Percentiles rank a stretch among this genome's conserved stretches.
Conservation (phyloP, 2,888 invertebrate species). For the Cantharis flavilabris region DNA sequence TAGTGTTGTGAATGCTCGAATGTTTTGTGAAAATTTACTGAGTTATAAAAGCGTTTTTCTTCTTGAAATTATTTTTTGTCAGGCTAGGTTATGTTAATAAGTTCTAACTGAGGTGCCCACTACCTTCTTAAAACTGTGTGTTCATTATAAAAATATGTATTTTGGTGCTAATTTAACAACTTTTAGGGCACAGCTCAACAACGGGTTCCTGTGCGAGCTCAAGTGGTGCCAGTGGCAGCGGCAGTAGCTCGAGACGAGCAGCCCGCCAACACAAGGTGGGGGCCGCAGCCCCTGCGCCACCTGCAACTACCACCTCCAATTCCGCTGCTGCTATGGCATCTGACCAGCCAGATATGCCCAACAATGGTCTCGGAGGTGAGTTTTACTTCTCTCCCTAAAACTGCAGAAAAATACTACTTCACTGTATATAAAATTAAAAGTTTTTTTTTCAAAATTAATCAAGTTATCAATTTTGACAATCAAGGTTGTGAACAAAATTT, state of each 20-base stretch:
- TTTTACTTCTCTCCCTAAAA: neutral
- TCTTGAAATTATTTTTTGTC: neutral
- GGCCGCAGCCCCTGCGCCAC: slow-evolving; percentile 49
- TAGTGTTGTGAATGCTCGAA: neutral
- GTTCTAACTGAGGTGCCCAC: neutral
- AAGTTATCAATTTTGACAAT: neutral
- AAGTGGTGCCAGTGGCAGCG: slow-evolving; percentile 59
- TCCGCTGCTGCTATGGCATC: slow-evolving; percentile 49
- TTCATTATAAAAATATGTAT: neutral
- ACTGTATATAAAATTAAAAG: neutral
- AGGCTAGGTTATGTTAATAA: neutral
- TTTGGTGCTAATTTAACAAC: slow-evolving; percentile 9
- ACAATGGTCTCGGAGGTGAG: slow-evolving; percentile 51
- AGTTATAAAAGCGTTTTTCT: neutral
- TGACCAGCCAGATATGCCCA: slow-evolving; percentile 52
- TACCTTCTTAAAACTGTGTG: neutral
- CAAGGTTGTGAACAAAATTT: neutral
- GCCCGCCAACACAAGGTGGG: slow-evolving; percentile 55
- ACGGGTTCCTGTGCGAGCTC: slow-evolving; percentile 72
- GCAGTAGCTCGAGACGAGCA: slow-evolving; percentile 52
- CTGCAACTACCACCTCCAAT: slow-evolving; percentile 41
- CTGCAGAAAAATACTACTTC: no score
- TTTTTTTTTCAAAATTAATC: neutral
- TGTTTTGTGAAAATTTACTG: neutral
- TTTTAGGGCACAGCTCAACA: slow-evolving; percentile 54